A percentile compares a stretch with the other conserved stretches of the same genome.
phyloP scores from a whole-genome alignment of 2,797 vertebrate genomes.

The Gymnoscopelus microlampas region DNA sequence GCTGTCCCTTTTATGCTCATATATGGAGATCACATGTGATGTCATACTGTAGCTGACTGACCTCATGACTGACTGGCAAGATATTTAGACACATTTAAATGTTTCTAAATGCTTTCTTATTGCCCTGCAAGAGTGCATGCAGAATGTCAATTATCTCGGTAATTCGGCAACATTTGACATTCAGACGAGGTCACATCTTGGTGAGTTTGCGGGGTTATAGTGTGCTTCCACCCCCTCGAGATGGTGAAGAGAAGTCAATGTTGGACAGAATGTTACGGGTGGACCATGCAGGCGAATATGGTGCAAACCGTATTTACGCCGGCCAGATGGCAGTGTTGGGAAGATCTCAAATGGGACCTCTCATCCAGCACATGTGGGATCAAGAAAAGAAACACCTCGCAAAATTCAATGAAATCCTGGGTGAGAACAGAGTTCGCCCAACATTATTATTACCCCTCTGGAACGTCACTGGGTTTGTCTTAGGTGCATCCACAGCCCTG shows the following conservation, averaged over 20 bases:
- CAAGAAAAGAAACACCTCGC: slow-evolving; percentile 95
- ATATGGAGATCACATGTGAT: no score
- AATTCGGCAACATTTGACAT: no score
- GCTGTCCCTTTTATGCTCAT: no score
- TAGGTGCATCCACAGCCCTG: slow-evolving; percentile 92
- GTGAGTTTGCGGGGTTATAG: slow-evolving; percentile 69
- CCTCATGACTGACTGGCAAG: no score
- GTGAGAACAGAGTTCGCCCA: slow-evolving; percentile 89
- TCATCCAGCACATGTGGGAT: slow-evolving; percentile 99
- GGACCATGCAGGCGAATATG: slow-evolving; percentile 96
- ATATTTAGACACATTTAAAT: no score
- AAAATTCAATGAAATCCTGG: slow-evolving; percentile 91
- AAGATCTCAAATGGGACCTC: slow-evolving; percentile 81
- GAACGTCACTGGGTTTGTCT: slow-evolving; percentile 90
- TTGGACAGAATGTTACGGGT: slow-evolving; percentile 91
- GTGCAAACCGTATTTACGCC: slow-evolving; percentile 95
- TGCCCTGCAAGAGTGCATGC: no score
- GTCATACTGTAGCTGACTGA: no score
- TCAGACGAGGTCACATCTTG: no score
- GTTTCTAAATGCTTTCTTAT: no score
- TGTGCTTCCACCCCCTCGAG: slow-evolving; percentile 66
- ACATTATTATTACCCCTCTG: slow-evolving; percentile 91
- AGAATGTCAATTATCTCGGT: no score
- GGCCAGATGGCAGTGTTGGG: slow-evolving; percentile 96
- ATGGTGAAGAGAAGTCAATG: slow-evolving; percentile 76